Evolutionary conservation across 2,888 invertebrate genomes (phyloP), one percentile per base, ranked within the genome.

Genomic region (Cryptops parisi): DNA sequence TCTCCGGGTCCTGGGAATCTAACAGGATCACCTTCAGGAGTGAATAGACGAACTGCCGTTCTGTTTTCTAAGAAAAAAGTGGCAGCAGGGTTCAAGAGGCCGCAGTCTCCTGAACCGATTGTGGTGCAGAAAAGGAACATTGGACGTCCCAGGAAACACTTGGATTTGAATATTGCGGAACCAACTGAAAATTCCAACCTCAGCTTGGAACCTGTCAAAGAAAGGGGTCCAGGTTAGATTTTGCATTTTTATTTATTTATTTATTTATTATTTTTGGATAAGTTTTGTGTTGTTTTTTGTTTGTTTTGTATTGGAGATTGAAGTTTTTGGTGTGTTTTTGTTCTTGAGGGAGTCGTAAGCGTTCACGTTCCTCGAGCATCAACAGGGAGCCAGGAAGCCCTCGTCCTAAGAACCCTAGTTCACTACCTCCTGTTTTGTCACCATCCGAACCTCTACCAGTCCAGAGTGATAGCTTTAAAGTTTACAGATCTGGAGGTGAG

Each of bases 21-120:
- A n/a, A 49, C 49, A 12, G 44, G 50, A 22, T 74, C 75, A 1
- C 74, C 76, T 0, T 69, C 73, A 2, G 77, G 79, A 9, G 80
- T 81, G 5, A 81, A 81, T 64, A 71, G 81, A 25, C 66, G 84
- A 62, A 84, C 82, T 22, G 81, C 84, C n/a, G 84, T 85, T 24
- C 68, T 85, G 26, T 81, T 85, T 62, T 82, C 82, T 9, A 75
- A 82, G 47, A 84, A 84, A 68, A 79, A 63, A 25, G 61, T 60
- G 17, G 61, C 80, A 17, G 56, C 56, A 17, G 49, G 49, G 5
- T 54, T 58, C 55, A 61, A 61, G 59, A 60, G 60, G 50, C 59
- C 60, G 2, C 53, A 48, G n/a, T 52, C 55, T 17, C 56, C 58
- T 3, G 25, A 51, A 4, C 21, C 57, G 27, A 25, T 59, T 57